Evolutionary conservation across 1,140 invertebrate species (phyloP), one percentile per base, ranked within the genome.

Genomic region (Sarcophaga bullata): DNA sequence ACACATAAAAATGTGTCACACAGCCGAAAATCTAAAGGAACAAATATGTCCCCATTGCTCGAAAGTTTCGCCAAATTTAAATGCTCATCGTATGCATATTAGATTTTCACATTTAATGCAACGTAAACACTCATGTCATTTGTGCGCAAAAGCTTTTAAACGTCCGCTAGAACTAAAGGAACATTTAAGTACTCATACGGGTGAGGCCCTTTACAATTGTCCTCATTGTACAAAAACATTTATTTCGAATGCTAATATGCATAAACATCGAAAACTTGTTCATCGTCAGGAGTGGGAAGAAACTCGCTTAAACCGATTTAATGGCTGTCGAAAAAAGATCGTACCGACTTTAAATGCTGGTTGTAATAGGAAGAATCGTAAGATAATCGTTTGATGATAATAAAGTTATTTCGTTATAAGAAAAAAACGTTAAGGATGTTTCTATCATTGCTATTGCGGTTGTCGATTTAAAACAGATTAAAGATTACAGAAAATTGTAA

Each of bases 191-290:
- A 85, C 86, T 6, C 88, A 89, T 58, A 87, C 86, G 5, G 87
- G 87, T 58, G 85, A 87, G 8, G 85, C 86, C 78, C 62, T 89
- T 47, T 90, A 90, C n/a, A 85, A 85, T 6, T 90, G 89, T 58
- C 85, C 85, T 9, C 88, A 87, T 72, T 90, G 89, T n/a, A 72
- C 84, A 4, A 84, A 86, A 73, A 90, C 89, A 3, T 90, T 90
- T 13, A 89, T 87, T 50, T 89, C 86, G 7, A 86, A 86, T 47
- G 87, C 88, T 13, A 90, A 90, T 76, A 90, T 90, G 89, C 87
- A 90, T 73, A 86, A 87, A n/a, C 89, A 90, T 85, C 86, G 87
- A 48, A 90, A 90, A 83, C 89, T 89, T 80, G 85, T 86, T 83
- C 89, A 90, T 85, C 86, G 86, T 0, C 86, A 85, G 10, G 88